phyloP scores from a whole-genome alignment of 2,797 vertebrate genomes.

The Microchirus variegatus region DNA sequence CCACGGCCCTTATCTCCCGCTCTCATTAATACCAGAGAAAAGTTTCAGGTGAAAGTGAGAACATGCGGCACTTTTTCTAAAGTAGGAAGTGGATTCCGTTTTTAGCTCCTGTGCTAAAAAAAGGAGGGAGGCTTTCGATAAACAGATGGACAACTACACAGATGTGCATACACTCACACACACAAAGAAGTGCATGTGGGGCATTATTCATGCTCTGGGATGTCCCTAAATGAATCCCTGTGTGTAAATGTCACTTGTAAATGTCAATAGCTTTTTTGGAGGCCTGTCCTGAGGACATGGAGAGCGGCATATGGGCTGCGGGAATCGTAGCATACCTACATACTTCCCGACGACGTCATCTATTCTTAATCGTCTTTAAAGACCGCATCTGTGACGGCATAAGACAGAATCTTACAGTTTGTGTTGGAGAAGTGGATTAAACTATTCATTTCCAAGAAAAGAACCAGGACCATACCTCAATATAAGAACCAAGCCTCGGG shows the following conservation, averaged over 20 bases:
- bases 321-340: slow-evolving; percentile 51
- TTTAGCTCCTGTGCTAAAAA: slow-evolving; percentile 20
- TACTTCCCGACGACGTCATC: slow-evolving; percentile 55
- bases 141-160: slow-evolving; percentile 35
- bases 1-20: background rate
- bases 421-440: background rate
- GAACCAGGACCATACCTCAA: slow-evolving; percentile 84
- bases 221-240: slow-evolving; percentile 65
- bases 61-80: background rate
- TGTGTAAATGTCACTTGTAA: slow-evolving; percentile 79
- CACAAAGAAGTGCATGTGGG: slow-evolving; percentile 21
- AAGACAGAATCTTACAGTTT: background rate
- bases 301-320: slow-evolving; percentile 41
- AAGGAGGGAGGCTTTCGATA: slow-evolving; percentile 30
- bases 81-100: background rate
- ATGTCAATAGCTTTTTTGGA: slow-evolving; percentile 76
- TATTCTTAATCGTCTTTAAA: slow-evolving; percentile 67
- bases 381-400: slow-evolving; percentile 48
- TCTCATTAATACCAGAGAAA: slow-evolving; percentile 2
- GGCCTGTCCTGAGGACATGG: slow-evolving; percentile 61
- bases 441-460: background rate
- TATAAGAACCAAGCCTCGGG: slow-evolving; percentile 87
- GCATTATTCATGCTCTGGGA: slow-evolving; percentile 64
- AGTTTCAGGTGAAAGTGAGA: slow-evolving; percentile 2
- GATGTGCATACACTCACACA: slow-evolving; percentile 15